These are phyloP conservation scores for Aurelia coerulea DNA, from an alignment of 30 jellyfish, hydroid and myxozoan genomes.

Conservation along the genomic window DNA sequence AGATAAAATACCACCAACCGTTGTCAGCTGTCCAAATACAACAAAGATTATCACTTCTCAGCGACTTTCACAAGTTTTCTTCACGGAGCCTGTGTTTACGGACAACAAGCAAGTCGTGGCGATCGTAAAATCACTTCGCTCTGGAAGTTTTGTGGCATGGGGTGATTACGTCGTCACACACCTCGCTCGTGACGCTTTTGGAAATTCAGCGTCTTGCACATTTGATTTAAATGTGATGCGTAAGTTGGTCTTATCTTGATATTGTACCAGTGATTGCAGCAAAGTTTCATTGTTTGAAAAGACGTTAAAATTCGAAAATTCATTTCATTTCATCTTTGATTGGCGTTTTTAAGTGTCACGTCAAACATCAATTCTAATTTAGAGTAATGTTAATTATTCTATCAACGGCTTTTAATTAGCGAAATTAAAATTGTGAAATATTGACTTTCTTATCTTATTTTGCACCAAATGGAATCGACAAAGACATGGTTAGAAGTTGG, in stretches of 20 bases:
- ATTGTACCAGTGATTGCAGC: background rate
- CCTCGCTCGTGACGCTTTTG: conserved; percentile 81
- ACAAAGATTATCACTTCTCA: conserved; percentile 42
- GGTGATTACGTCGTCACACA: conserved; percentile 92
- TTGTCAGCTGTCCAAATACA: conserved; percentile 71
- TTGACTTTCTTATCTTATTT: too few relatives aligned
- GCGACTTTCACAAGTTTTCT: conserved; percentile 43
- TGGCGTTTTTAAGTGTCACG: too few relatives aligned
- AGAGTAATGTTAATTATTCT: too few relatives aligned
- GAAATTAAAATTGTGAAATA: too few relatives aligned
- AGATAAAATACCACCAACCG: conserved; percentile 93
- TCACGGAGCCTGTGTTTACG: conserved; percentile 88
- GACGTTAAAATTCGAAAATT: background rate
- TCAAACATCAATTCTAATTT: too few relatives aligned
- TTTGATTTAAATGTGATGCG: conserved; percentile 86
- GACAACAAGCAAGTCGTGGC: conserved; percentile 80
- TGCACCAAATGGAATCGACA: too few relatives aligned
- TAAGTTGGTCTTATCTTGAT: conserved; percentile 35
- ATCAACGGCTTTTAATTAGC: too few relatives aligned
- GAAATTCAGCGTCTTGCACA: conserved; percentile 87
- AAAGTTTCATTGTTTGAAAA: background rate
- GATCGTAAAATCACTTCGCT: conserved; percentile 78
- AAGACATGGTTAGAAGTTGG: too few relatives aligned
- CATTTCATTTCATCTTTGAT: background rate
- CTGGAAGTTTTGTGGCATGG: conserved; percentile 75